phyloP scores from a whole-genome alignment of 2,888 invertebrate species.

The Biston betularia region DNA sequence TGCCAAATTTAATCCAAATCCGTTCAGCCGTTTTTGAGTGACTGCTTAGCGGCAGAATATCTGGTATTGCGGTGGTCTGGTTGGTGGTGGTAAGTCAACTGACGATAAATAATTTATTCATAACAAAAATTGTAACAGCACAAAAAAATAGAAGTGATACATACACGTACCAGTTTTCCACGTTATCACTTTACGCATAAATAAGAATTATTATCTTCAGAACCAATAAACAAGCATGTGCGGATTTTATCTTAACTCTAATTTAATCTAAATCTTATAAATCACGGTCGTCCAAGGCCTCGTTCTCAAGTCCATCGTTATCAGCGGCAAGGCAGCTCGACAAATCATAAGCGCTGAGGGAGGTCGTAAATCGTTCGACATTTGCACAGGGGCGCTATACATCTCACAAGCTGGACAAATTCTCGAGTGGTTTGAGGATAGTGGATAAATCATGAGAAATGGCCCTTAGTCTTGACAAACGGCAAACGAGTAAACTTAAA shows the following conservation, averaged over 20 bases:
- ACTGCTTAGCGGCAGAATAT: too few species aligned
- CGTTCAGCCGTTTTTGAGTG: too few species aligned
- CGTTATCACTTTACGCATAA: too few species aligned
- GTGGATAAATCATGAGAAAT: slow-evolving; percentile 69
- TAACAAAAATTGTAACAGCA: too few species aligned
- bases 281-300: slow-evolving; percentile 28
- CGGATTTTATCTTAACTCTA: slow-evolving; percentile 18
- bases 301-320: slow-evolving; percentile 49
- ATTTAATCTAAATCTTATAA: slow-evolving; percentile 26
- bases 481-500: slow-evolving; percentile 18
- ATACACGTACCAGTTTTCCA: too few species aligned
- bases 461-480: slow-evolving; percentile 53
- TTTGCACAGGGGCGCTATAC: slow-evolving; percentile 62
- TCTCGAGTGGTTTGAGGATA: slow-evolving; percentile 57
- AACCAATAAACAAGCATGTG: not conserved
- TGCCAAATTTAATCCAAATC: too few species aligned
- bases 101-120: too few species aligned
- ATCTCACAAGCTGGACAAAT: slow-evolving; percentile 73
- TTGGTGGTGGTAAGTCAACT: too few species aligned
- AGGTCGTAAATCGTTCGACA: slow-evolving; percentile 69
- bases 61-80: too few species aligned
- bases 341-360: slow-evolving; percentile 63
- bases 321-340: slow-evolving; percentile 51
- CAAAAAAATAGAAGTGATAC: too few species aligned
- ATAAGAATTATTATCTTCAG: not conserved